Percentiles rank a stretch among this genome's conserved stretches.
Evolutionary conservation across 2,797 vertebrate genomes (phyloP).

Genomic region (Miichthys miiuy): DNA sequence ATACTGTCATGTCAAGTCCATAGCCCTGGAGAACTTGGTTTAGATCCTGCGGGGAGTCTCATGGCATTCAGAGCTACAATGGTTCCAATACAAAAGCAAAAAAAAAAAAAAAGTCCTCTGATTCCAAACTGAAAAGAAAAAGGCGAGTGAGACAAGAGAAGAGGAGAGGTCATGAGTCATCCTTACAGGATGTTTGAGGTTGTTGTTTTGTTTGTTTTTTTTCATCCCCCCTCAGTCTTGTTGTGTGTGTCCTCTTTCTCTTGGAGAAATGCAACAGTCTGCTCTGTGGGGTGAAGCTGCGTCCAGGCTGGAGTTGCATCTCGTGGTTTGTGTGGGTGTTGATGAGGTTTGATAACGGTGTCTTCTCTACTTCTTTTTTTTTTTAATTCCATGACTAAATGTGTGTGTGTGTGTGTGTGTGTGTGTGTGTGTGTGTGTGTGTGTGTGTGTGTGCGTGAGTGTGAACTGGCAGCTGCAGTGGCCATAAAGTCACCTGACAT

Average conservation of each 20-base stretch:
- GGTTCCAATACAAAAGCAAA: slow-evolving; percentile 54
- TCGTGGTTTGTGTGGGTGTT: slow-evolving; percentile 30
- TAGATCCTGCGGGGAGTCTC: slow-evolving; percentile 29
- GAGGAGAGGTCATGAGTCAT: slow-evolving; percentile 38
- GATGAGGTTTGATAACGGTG: slow-evolving; percentile 49
- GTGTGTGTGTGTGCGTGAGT: slow-evolving; percentile 31
- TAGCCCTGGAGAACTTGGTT: slow-evolving; percentile 27
- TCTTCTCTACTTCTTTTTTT: slow-evolving; percentile 34
- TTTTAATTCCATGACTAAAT: slow-evolving; percentile 34
- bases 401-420: slow-evolving; percentile 31
- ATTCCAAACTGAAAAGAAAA: slow-evolving; percentile 49
- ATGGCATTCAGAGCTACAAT: slow-evolving; percentile 48
- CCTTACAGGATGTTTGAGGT: slow-evolving; percentile 37
- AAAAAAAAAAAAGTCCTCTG: slow-evolving; percentile 30
- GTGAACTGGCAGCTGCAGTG: slow-evolving; percentile 45
- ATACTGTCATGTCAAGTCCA: slow-evolving; percentile 11
- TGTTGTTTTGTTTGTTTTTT: neutral
- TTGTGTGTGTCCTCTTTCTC: slow-evolving; percentile 32
- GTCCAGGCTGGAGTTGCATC: slow-evolving; percentile 43
- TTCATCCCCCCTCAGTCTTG: neutral
- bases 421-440: slow-evolving; percentile 43
- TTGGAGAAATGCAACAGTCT: slow-evolving; percentile 45
- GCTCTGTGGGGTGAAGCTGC: slow-evolving; percentile 41
- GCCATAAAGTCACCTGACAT: slow-evolving; percentile 34
- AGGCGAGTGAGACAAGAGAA: slow-evolving; percentile 36